Percentiles rank a stretch among this genome's conserved stretches.
Conservation (phyloP, 2,888 invertebrate genomes). For the Lampropteryx suffumata region DNA sequence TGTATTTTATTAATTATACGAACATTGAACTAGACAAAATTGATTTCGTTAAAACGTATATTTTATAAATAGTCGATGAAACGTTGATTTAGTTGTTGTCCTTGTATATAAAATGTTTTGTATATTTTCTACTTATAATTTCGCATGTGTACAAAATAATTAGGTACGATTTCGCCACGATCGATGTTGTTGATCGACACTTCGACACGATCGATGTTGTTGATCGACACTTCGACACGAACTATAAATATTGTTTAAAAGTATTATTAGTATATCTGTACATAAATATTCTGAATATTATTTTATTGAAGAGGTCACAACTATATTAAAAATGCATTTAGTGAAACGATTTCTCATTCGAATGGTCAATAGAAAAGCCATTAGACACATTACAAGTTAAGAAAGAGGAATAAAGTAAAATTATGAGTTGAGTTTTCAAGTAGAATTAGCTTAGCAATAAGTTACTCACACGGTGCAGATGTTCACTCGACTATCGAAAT, state of each 20-base stretch:
- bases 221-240: conserved; percentile 54
- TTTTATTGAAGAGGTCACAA: conserved; percentile 52
- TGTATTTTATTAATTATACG: conserved; percentile 15
- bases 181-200: conserved; percentile 58
- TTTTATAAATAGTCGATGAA: conserved; percentile 47
- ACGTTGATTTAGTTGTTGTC: conserved; percentile 70
- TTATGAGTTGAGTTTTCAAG: conserved; percentile 1
- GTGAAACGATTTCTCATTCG: conserved; percentile 11
- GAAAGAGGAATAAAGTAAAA: conserved; percentile 4
- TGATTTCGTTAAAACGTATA: conserved; percentile 57
- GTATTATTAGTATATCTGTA: conserved; percentile 81
- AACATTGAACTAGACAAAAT: conserved; percentile 32
- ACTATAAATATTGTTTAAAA: conserved; percentile 81
- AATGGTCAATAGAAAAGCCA: background rate
- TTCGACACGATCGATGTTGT: conserved; percentile 65
- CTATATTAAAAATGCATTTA: conserved; percentile 32
- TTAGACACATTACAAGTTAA: background rate
- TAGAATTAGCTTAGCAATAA: conserved; percentile 18
- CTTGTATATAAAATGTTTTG: conserved; percentile 77
- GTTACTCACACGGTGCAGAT: conserved; percentile 20
- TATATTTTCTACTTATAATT: conserved; percentile 79
- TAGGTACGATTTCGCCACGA: conserved; percentile 60
- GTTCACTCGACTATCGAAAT: conserved; percentile 5
- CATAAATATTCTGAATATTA: conserved; percentile 70
- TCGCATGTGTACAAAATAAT: conserved; percentile 77